These are phyloP conservation scores for Fratercula arctica DNA, from an alignment of 2,797 vertebrate species.

Conservation along the genomic window DNA sequence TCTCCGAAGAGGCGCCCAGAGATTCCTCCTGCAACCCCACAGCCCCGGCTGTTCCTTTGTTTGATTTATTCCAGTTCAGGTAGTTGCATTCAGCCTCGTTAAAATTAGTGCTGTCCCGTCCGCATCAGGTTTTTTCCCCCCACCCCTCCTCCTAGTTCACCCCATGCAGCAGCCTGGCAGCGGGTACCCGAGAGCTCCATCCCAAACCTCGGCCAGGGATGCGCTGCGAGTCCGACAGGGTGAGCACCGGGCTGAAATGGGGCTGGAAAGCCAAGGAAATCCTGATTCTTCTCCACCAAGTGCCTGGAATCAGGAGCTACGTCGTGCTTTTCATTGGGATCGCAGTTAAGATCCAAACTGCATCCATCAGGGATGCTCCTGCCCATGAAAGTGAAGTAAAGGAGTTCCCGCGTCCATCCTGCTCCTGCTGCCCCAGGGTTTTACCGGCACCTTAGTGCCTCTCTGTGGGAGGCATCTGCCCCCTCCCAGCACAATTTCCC, in stretches of 20 bases:
- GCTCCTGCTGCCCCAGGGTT: background rate
- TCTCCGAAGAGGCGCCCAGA: background rate
- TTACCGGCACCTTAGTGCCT: background rate
- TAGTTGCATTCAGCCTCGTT: background rate
- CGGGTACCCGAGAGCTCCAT: fast-evolving
- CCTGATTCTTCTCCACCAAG: background rate
- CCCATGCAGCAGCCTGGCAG: background rate
- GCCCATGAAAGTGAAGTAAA: background rate
- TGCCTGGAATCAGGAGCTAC: background rate
- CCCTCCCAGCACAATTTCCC: background rate
- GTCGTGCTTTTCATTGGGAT: background rate
- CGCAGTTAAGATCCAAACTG: background rate
- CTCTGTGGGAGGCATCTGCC: background rate
- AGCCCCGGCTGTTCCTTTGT: background rate
- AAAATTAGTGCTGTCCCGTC: background rate
- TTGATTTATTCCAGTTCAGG: background rate
- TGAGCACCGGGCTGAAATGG: background rate
- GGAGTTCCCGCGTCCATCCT: background rate
- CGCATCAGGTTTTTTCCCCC: background rate
- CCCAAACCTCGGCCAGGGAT: background rate
- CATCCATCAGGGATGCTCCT: background rate
- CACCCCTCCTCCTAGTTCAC: background rate
- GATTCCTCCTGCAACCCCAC: background rate
- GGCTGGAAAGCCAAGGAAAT: background rate
- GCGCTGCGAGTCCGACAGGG: background rate